Conservation (phyloP, 2,797 vertebrate species). For the Thalassophryne amazonica region DNA sequence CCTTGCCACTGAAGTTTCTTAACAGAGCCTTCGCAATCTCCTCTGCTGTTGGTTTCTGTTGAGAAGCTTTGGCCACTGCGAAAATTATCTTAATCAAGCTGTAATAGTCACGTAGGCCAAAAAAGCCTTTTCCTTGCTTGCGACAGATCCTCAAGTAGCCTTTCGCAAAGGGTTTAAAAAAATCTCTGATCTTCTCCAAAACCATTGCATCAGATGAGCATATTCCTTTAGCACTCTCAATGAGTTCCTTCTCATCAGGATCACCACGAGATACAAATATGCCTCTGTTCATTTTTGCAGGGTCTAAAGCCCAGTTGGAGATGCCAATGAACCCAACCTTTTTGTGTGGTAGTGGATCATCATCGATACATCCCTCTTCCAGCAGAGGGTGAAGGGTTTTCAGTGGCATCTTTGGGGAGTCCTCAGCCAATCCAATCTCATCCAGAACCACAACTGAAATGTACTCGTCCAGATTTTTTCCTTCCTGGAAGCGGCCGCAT, state of each 20-base stretch:
- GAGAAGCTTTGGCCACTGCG: conserved; percentile 74
- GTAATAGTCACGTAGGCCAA: conserved; percentile 95
- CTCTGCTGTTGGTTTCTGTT: conserved; percentile 64
- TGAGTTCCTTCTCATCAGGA: conserved; percentile 84
- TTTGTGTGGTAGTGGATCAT: conserved; percentile 88
- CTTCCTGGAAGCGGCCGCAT: conserved; percentile 94
- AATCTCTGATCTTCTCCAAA: conserved; percentile 79
- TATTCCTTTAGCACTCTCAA: conserved; percentile 89
- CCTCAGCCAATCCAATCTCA: conserved; percentile 95
- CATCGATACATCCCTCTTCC: conserved; percentile 96
- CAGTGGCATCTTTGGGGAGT: conserved; percentile 95
- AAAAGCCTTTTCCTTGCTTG: conserved; percentile 88
- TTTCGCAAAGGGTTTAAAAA: conserved; percentile 84
- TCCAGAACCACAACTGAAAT: conserved; percentile 95
- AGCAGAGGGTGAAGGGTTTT: conserved; percentile 94
- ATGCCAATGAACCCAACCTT: conserved; percentile 97
- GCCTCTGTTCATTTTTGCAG: conserved; percentile 98
- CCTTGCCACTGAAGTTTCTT: conserved; percentile 92
- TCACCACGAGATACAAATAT: conserved; percentile 93
- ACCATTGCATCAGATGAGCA: conserved; percentile 84
- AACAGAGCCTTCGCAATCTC: conserved; percentile 83
- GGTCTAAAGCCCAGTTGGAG: conserved; percentile 97
- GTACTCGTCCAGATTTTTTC: conserved; percentile 89
- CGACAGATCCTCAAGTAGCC: conserved; percentile 83
- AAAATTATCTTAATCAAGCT: conserved; percentile 97